A percentile compares a stretch with the other conserved stretches of the same genome.
Conservation (phyloP, 2,888 invertebrate species). For the Encarsia formosa region DNA sequence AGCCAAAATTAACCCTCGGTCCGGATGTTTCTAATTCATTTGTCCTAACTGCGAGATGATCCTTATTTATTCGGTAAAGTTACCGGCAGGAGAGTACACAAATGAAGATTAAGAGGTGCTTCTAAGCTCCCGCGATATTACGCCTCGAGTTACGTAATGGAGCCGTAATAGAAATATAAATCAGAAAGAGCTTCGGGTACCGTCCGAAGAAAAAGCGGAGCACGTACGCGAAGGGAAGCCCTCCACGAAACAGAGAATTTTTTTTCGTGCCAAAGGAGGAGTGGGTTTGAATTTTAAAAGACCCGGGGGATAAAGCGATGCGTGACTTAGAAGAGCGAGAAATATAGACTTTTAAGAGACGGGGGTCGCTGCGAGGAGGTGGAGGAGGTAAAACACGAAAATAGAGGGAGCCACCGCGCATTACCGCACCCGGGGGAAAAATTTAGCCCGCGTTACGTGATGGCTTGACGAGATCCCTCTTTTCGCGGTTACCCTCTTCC, state of each 20-base stretch:
- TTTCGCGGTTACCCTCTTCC: background rate
- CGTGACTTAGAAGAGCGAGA: slow-evolving; percentile 13
- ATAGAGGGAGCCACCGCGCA: slow-evolving; percentile 11
- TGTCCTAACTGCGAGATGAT: no score
- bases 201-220: no score
- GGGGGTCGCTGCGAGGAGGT: slow-evolving; percentile 5
- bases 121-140: no score
- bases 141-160: no score
- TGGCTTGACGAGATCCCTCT: slow-evolving; percentile 14
- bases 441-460: slow-evolving; percentile 12
- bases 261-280: no score
- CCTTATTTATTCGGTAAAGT: no score
- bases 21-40: no score
- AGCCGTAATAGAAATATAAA: slow-evolving; percentile 29
- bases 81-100: background rate
- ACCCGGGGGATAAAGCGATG: slow-evolving; percentile 7
- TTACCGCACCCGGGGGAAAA: slow-evolving; percentile 29
- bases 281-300: no score
- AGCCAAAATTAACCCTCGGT: no score
- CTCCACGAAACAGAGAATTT: no score
- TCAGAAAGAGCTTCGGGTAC: slow-evolving; percentile 26
- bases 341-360: slow-evolving; percentile 22
- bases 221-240: no score
- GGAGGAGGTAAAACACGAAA: slow-evolving; percentile 16
- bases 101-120: slow-evolving; percentile 1